Evolutionary conservation across 2,888 invertebrate genomes (phyloP).

Genomic region (Seladonia tumulorum): DNA sequence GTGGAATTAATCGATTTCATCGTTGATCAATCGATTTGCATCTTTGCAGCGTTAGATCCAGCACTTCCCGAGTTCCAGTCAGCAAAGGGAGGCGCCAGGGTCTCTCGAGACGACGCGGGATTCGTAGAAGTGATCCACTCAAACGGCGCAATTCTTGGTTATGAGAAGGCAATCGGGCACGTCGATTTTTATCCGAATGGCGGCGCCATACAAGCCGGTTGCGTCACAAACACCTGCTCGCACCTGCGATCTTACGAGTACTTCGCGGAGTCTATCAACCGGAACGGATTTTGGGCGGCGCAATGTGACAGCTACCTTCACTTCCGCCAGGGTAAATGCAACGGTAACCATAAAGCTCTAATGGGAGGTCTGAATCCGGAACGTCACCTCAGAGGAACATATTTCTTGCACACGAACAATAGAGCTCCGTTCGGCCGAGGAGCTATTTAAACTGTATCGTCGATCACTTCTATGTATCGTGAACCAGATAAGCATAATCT

Average conservation of each 20-base stretch:
- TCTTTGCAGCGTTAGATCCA: slow-evolving; percentile 81
- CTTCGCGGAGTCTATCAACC: slow-evolving; percentile 79
- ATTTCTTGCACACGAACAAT: slow-evolving; percentile 70
- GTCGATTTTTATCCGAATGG: slow-evolving; percentile 84
- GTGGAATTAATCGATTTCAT: background rate
- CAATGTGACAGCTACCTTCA: slow-evolving; percentile 43
- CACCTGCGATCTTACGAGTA: slow-evolving; percentile 76
- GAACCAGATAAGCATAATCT: background rate
- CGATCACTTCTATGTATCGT: background rate
- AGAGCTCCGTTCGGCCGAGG: slow-evolving; percentile 72
- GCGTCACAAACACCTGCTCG: slow-evolving; percentile 74
- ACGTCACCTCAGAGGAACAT: slow-evolving; percentile 60
- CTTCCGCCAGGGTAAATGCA: slow-evolving; percentile 57
- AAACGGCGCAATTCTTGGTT: slow-evolving; percentile 80
- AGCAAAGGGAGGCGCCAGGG: slow-evolving; percentile 69
- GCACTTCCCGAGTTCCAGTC: slow-evolving; percentile 79
- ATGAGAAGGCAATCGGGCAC: slow-evolving; percentile 77
- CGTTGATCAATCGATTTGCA: too few species aligned
- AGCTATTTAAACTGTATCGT: background rate
- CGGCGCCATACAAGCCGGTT: slow-evolving; percentile 79
- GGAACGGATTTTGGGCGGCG: slow-evolving; percentile 64
- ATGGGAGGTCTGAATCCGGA: slow-evolving; percentile 67
- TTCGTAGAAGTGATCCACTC: slow-evolving; percentile 83
- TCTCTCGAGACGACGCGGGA: slow-evolving; percentile 79
- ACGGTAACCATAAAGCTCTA: background rate